Base-by-base conservation (phyloP, 1,140 invertebrate species). In the Drosophila santomea region DNA sequence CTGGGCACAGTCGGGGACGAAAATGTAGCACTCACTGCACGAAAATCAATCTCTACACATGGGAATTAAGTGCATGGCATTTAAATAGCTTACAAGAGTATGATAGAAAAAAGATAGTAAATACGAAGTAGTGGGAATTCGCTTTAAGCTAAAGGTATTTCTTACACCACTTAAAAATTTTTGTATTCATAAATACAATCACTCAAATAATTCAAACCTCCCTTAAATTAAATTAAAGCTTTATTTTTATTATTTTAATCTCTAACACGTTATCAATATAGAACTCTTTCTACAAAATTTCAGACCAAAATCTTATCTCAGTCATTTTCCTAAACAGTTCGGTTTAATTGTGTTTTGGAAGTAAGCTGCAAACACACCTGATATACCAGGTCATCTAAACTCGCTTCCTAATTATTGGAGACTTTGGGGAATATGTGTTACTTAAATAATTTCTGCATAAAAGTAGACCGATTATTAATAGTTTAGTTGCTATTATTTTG, bases 1-100 rank as follows among this genome's bases (percentile, higher is more conserved):
- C 8, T 35, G 36, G 39, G 15, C 25, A 69, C 67, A 69, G 35
- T 14, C 20, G 64, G 4, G 64, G 36, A 57, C 44, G 39, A 3
- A 10, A 25, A 10, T 43, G 32, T 41, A 68, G 36, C 7, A 45
- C 0, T 51, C n/a, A 23, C 4, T 0, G 38, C 38, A 28, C 1
- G 12, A 12, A 14, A 6, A 45, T 45, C 15, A 44, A 10, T 14
- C 4, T 39, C 2, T 38, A 14, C 4, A 38, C 36, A 11, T 12
- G 14, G 10, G 3, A 12, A 11, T 38, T 38, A 12, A 14, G 3
- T 38, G 28, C 8, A 32, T 38, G 11, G 11, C 14, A 38, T 38
- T 38, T 38, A 4, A 38, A 38, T 38, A 1, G 14, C 0, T 12
- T 11, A 11, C 35, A 36, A 36, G 35, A 36, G 35, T 38, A 14